phyloP scores from a whole-genome alignment of 1,140 invertebrate species.

The Drosophila pectinifera region DNA sequence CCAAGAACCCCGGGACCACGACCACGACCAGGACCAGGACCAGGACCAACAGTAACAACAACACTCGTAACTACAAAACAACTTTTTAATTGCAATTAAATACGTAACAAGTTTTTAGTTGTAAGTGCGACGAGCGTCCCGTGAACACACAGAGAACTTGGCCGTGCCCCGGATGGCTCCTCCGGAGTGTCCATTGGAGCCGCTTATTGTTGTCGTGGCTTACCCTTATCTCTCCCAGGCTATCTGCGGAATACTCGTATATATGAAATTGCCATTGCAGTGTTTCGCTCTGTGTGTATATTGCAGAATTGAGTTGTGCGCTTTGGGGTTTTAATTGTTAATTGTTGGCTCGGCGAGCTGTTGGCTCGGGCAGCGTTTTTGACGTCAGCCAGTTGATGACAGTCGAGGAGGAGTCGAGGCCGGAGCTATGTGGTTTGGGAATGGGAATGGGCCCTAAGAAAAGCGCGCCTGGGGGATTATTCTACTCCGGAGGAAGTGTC shows the following conservation, averaged over 20 bases:
- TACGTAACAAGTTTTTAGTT: conserved; percentile 84
- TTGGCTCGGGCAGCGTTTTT: conserved; percentile 57
- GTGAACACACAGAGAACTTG: conserved; percentile 57
- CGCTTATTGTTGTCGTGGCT: conserved; percentile 55
- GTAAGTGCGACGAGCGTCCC: conserved; percentile 65
- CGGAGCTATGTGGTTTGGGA: conserved; percentile 22
- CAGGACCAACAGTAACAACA: conserved; percentile 37
- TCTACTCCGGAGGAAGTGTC: not conserved
- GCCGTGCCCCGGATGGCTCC: conserved; percentile 38
- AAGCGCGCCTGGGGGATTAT: conserved; percentile 54
- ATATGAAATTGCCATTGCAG: conserved; percentile 71
- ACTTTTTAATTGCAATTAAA: conserved; percentile 84
- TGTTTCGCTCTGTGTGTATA: conserved; percentile 28
- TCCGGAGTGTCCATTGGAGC: conserved; percentile 56
- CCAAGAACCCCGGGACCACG: conserved; percentile 26
- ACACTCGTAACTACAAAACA: conserved; percentile 80
- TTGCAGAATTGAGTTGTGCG: conserved; percentile 78
- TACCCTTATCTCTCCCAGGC: conserved; percentile 59
- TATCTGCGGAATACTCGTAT: conserved; percentile 51
- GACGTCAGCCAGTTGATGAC: conserved; percentile 56
- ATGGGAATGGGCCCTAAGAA: conserved; percentile 15
- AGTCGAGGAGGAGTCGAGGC: conserved; percentile 24
- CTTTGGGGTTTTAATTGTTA: conserved; percentile 83
- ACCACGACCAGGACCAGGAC: conserved; percentile 2
- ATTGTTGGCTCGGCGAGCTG: conserved; percentile 66